phyloP scores from a whole-genome alignment of 2,113 vertebrate species.

The Xiphophorus hellerii region DNA sequence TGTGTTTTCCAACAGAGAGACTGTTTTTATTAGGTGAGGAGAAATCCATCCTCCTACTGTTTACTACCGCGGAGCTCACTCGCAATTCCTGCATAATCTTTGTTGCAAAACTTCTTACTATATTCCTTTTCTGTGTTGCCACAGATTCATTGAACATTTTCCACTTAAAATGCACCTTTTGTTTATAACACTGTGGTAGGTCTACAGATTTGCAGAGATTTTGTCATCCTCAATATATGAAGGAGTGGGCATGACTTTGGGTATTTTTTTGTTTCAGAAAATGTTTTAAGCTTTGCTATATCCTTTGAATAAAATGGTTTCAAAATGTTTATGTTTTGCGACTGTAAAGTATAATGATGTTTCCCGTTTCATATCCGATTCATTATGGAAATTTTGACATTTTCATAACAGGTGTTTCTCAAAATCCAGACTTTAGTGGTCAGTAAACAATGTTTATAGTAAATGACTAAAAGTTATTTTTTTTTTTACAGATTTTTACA shows the following conservation, averaged over 20 bases:
- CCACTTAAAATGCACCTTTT: neutral
- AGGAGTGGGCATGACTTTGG: neutral
- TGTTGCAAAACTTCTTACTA: neutral
- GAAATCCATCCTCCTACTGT: neutral
- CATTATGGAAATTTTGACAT: neutral
- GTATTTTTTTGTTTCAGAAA: neutral
- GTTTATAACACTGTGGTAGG: neutral
- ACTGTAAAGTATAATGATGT: neutral
- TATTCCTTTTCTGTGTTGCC: neutral
- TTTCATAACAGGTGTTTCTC: neutral
- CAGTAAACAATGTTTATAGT: conserved; percentile 12
- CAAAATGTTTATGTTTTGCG: neutral
- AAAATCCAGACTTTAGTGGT: neutral
- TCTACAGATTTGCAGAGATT: neutral
- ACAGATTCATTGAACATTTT: neutral
- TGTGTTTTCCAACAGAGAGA: neutral
- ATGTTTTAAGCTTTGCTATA: neutral
- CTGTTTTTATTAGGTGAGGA: neutral
- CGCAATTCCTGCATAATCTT: neutral
- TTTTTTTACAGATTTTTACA: conserved; percentile 10
- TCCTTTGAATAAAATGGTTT: neutral
- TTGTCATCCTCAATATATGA: neutral
- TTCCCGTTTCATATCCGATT: neutral
- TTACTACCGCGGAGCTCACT: neutral
- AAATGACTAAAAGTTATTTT: conserved; percentile 6